phyloP scores from a whole-genome alignment of 2,113 vertebrate species.

The Neotragus moschatus region DNA sequence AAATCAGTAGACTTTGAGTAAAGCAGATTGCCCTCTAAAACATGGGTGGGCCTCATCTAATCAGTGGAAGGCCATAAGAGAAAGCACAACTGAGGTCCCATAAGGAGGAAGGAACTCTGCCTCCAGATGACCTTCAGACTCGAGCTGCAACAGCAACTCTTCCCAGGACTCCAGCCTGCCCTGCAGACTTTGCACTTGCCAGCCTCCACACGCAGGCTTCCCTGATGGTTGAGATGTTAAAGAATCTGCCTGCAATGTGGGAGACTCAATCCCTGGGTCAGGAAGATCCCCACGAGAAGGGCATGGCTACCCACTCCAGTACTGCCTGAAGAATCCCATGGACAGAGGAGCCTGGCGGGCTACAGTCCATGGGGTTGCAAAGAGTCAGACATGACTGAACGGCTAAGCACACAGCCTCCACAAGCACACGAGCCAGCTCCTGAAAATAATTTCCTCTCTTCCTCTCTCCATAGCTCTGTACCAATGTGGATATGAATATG shows the following conservation, averaged over 20 bases:
- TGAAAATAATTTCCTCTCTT: background rate
- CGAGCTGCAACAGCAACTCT: accelerated
- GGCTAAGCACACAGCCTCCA: background rate
- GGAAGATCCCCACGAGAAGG: background rate
- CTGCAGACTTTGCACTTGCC: background rate
- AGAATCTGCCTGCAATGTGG: background rate
- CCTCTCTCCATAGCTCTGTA: background rate
- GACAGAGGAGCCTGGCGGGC: background rate
- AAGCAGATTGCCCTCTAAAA: background rate
- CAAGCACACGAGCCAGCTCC: background rate
- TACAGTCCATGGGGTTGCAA: background rate
- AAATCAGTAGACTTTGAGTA: background rate
- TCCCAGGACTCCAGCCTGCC: background rate
- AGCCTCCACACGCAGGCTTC: background rate
- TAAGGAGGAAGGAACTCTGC: background rate
- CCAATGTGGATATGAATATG: background rate
- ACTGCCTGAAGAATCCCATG: background rate
- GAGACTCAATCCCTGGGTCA: background rate
- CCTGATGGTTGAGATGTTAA: background rate
- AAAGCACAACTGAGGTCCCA: too few relatives aligned
- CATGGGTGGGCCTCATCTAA: background rate
- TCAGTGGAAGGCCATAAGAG: background rate
- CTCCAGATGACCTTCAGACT: background rate
- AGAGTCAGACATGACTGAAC: background rate
- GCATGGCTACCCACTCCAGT: background rate